Base-by-base conservation (phyloP, 2,113 vertebrate genomes). In the Gnathonemus longibarbis region DNA sequence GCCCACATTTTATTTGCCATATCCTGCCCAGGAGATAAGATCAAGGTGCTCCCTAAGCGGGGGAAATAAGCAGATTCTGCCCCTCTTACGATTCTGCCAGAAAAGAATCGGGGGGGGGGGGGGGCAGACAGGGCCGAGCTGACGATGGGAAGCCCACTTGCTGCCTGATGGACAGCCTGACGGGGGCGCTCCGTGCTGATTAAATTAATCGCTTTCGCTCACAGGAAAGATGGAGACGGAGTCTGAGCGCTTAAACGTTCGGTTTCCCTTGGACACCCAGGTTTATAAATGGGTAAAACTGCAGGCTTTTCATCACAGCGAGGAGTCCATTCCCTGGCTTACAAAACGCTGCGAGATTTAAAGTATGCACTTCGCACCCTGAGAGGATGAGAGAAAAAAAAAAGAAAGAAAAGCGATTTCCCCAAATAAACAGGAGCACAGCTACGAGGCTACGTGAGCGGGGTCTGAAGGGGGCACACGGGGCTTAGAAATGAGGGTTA, bases 11-110 rank as follows among this genome's bases (percentile, higher is more conserved):
- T 50, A 27, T 31, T 58, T 31, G 19, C 27, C 52, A 77, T 3
- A n/a, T 84, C 5, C 21, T 45, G 2, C 42, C 31, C 39, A 6
- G 0, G 52, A 53, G 74, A 84, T 84, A 84, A 42, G 35, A 24
- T 58, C 56, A 46, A n/a, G 86, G 90, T n/a, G 46, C 89, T 90
- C 91, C 83, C 66, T 62, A 87, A 42, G 92, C 83, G 58, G 90
- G 90, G 58, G 83, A 91, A 91, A 77, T 21, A 90, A 91, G 91
- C 50, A 8, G 77, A 84, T 89, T 62, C 89, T 89, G 17, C 13
- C 91, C 89, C 89, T 92, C 88, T 90, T 90, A 53, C 88, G n/a
- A 91, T 89, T 91, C 56, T 19, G 5, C 87, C 42, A 39, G 27
- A 31, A 13, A 90, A 90, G 89, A 84, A 17, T 19, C 3, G 3